These are phyloP conservation scores for Fabriciana adippe DNA, from an alignment of 2,888 invertebrate species.

Conservation along the genomic window DNA sequence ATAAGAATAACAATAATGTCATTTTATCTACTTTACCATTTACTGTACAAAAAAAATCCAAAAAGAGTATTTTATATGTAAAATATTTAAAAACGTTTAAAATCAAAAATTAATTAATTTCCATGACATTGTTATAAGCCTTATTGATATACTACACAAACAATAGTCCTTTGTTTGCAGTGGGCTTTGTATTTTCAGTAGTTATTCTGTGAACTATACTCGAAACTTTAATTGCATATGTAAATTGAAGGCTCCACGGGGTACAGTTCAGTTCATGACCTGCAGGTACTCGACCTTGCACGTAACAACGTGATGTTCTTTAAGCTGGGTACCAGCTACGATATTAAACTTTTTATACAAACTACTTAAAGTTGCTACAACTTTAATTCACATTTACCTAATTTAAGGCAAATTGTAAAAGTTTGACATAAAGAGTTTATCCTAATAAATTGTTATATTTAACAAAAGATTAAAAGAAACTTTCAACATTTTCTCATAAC, in stretches of 20 bases:
- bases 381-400: too few species aligned
- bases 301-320: slow-evolving; percentile 21
- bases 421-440: too few species aligned
- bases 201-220: slow-evolving; percentile 43
- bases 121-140: slow-evolving; percentile 16
- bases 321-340: not conserved
- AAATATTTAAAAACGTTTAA: not conserved
- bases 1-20: not conserved
- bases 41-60: too few species aligned
- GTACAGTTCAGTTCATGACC: slow-evolving; percentile 47
- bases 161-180: slow-evolving; percentile 30
- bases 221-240: slow-evolving; percentile 61
- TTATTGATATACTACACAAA: slow-evolving; percentile 22
- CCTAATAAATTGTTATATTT: too few species aligned
- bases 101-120: not conserved
- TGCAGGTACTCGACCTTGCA: slow-evolving; percentile 49
- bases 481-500: too few species aligned
- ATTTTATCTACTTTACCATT: too few species aligned
- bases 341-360: not conserved
- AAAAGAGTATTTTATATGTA: not conserved
- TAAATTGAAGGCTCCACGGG: slow-evolving; percentile 51
- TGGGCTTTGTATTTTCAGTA: slow-evolving; percentile 33
- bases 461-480: too few species aligned
- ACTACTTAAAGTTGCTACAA: too few species aligned
- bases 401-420: too few species aligned